phyloP scores from a whole-genome alignment of 2,888 invertebrate species.

The Phengaris alcon region DNA sequence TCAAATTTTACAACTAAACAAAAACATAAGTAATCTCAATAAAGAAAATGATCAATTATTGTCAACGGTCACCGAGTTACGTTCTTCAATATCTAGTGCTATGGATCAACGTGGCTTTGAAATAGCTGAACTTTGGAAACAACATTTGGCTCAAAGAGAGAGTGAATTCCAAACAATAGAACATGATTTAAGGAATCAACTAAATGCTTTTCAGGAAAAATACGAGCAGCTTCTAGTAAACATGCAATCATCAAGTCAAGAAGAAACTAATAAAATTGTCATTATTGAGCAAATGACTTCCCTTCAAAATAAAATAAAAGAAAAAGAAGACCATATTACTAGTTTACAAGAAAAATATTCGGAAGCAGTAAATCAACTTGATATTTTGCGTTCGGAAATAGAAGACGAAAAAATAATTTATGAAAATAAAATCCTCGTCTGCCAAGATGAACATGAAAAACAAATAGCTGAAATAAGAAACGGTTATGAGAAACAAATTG shows the following conservation, averaged over 20 bases:
- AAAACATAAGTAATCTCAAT: slow-evolving; percentile 60
- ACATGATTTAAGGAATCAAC: slow-evolving; percentile 71
- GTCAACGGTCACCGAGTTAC: slow-evolving; percentile 68
- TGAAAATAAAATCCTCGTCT: slow-evolving; percentile 64
- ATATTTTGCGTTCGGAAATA: slow-evolving; percentile 67
- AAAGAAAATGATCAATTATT: slow-evolving; percentile 67
- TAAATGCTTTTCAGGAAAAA: slow-evolving; percentile 70
- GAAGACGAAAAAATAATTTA: slow-evolving; percentile 69
- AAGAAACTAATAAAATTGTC: slow-evolving; percentile 68
- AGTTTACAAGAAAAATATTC: slow-evolving; percentile 66
- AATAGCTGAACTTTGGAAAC: slow-evolving; percentile 85
- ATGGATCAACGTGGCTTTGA: slow-evolving; percentile 84
- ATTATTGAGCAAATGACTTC: slow-evolving; percentile 63
- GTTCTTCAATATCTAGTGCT: slow-evolving; percentile 70
- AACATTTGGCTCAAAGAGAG: slow-evolving; percentile 82
- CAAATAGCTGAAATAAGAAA: slow-evolving; percentile 53
- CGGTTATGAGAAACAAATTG: slow-evolving; percentile 47
- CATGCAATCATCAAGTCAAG: slow-evolving; percentile 68
- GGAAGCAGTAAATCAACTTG: slow-evolving; percentile 63
- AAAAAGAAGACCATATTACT: slow-evolving; percentile 66
- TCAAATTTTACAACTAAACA: slow-evolving; percentile 55
- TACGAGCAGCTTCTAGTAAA: slow-evolving; percentile 70
- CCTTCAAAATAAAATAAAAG: slow-evolving; percentile 66
- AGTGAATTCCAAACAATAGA: slow-evolving; percentile 78
- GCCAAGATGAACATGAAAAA: slow-evolving; percentile 72